These are phyloP conservation scores for Meleagris gallopavo DNA, from an alignment of 2,113 vertebrate species.

Conservation along the genomic window DNA sequence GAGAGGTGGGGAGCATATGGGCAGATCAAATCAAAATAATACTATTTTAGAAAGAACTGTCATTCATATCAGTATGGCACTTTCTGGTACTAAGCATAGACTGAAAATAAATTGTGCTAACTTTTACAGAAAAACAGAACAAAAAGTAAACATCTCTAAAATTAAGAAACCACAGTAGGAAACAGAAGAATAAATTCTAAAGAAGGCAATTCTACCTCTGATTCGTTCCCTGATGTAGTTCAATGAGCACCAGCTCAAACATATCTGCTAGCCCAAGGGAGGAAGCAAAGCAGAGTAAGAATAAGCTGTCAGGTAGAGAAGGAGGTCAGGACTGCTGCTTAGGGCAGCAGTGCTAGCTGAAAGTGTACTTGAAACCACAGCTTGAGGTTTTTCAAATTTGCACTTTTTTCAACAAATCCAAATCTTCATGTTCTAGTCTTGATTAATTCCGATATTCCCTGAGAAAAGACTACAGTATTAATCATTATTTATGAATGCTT, in stretches of 20 bases:
- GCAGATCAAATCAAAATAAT: background rate
- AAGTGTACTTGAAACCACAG: constrained; percentile 7
- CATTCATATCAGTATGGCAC: background rate
- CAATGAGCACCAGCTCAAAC: constrained; percentile 37
- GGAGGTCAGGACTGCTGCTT: constrained; percentile 47
- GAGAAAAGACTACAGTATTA: background rate
- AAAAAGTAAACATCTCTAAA: background rate
- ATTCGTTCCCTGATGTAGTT: constrained; percentile 50
- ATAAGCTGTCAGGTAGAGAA: constrained; percentile 56
- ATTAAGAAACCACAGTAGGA: background rate
- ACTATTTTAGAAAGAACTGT: background rate
- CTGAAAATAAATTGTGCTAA: background rate
- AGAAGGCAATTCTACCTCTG: background rate
- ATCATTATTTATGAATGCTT: background rate
- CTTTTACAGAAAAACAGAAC: background rate
- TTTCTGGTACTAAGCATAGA: background rate
- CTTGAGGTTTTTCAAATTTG: constrained; percentile 27
- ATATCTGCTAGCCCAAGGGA: constrained; percentile 56
- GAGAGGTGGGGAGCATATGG: background rate
- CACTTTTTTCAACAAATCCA: constrained; percentile 46
- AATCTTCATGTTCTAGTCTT: constrained; percentile 12
- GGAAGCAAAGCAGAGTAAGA: constrained; percentile 8
- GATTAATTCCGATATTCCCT: background rate
- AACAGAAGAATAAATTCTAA: background rate
- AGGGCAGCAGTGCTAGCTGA: background rate